Evolutionary conservation across 2,113 vertebrate species (phyloP).

Genomic region (Leucopsar rothschildi): DNA sequence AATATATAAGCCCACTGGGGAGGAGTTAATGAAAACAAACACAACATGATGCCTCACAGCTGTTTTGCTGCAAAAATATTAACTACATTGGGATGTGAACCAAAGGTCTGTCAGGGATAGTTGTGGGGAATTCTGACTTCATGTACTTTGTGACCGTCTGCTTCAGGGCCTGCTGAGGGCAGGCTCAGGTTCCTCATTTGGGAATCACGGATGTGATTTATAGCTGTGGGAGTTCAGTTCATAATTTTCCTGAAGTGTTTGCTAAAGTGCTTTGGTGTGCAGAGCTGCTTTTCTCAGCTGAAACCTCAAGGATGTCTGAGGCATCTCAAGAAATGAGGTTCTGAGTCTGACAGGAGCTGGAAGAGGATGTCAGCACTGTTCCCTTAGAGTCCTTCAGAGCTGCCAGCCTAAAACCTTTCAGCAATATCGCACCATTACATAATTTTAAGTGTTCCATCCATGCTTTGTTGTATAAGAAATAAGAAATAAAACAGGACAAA

Average conservation of each 20-base stretch:
- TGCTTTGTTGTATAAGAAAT: background rate
- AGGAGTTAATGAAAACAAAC: conserved; percentile 38
- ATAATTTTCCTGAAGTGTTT: background rate
- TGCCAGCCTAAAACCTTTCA: background rate
- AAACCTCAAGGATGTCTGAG: background rate
- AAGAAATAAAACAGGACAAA: background rate
- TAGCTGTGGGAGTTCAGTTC: background rate
- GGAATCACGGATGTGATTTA: background rate
- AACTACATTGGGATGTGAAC: background rate
- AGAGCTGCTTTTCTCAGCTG: background rate
- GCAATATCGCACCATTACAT: background rate
- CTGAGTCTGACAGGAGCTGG: background rate
- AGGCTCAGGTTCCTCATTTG: background rate
- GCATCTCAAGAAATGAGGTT: background rate
- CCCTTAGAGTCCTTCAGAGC: background rate
- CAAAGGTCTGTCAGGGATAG: background rate
- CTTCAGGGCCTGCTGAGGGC: background rate
- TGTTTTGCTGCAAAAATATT: background rate
- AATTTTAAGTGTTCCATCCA: background rate
- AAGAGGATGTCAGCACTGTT: background rate
- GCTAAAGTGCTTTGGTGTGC: background rate
- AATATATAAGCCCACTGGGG: background rate
- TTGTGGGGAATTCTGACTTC: background rate
- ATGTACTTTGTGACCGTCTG: background rate
- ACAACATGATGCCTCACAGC: background rate